Conservation (phyloP, 2,888 invertebrate genomes). For the Amphiduros pacificus region DNA sequence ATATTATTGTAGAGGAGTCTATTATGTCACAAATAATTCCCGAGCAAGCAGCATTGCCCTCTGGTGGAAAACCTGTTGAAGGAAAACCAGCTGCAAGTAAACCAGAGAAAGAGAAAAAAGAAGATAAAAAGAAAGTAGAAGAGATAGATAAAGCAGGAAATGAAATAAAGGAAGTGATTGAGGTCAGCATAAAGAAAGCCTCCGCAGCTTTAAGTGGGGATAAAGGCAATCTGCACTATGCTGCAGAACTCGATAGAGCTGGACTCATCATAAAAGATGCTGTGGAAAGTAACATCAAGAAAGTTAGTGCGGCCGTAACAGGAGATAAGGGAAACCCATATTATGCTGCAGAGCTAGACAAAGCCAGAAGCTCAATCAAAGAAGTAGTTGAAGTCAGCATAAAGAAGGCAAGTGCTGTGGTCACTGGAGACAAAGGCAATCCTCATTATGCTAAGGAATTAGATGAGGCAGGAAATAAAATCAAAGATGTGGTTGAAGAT, state of each 20-base stretch:
- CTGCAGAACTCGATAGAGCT: constrained; percentile 33
- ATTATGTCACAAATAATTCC: not conserved
- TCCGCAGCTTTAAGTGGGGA: constrained; percentile 26
- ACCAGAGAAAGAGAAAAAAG: not conserved
- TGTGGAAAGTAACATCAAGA: not conserved
- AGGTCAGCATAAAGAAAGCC: not conserved
- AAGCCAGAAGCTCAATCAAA: too few species aligned
- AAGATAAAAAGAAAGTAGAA: constrained; percentile 3
- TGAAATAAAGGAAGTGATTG: not conserved
- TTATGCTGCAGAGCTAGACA: constrained; percentile 38
- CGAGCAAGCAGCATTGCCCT: not conserved
- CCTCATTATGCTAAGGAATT: constrained; percentile 10
- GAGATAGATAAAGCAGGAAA: not conserved
- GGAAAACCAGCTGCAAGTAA: not conserved
- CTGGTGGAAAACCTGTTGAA: not conserved
- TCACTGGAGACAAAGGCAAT: constrained; percentile 16
- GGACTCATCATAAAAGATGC: not conserved
- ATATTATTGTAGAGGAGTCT: not conserved
- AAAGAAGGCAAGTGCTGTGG: not conserved
- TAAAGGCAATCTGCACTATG: constrained; percentile 40
- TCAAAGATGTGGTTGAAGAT: not conserved
- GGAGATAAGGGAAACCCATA: constrained; percentile 42
- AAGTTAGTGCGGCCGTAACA: constrained; percentile 7
- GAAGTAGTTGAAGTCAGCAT: not conserved
- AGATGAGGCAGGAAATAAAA: not conserved